Evolutionary conservation across 2,113 vertebrate genomes (phyloP).

Genomic region (Vombatus ursinus): DNA sequence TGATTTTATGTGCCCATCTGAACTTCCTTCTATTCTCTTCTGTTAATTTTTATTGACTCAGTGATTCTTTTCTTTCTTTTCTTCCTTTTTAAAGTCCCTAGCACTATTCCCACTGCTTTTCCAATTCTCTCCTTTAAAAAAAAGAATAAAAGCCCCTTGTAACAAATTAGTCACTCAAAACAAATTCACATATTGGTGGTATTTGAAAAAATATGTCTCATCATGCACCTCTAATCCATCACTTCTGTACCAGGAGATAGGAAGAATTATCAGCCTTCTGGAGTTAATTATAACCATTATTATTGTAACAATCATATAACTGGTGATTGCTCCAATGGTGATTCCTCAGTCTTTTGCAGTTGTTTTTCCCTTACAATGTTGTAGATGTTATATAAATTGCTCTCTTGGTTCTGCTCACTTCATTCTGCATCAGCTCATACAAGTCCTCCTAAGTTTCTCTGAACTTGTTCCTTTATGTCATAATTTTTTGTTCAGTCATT

Average conservation of each 20-base stretch:
- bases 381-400: too few species aligned
- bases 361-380: too few species aligned
- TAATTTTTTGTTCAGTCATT: too few species aligned
- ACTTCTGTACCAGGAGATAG: neutral
- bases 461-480: too few species aligned
- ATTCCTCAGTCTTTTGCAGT: too few species aligned
- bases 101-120: neutral
- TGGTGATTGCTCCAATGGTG: too few species aligned
- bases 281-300: too few species aligned
- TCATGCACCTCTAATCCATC: neutral
- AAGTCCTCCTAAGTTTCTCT: too few species aligned
- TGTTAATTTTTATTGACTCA: neutral
- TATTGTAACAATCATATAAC: too few species aligned
- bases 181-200: neutral
- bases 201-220: neutral
- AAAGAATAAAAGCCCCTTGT: neutral
- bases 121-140: neutral
- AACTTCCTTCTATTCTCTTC: neutral
- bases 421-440: too few species aligned
- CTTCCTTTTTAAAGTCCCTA: neutral
- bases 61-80: neutral
- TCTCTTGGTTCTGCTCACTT: too few species aligned
- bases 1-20: neutral
- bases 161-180: neutral
- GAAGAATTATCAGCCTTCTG: too few species aligned